Percentiles rank a stretch among this genome's conserved stretches.
Conservation (phyloP, 1,140 invertebrate species). For the Cotesia chilonis region DNA sequence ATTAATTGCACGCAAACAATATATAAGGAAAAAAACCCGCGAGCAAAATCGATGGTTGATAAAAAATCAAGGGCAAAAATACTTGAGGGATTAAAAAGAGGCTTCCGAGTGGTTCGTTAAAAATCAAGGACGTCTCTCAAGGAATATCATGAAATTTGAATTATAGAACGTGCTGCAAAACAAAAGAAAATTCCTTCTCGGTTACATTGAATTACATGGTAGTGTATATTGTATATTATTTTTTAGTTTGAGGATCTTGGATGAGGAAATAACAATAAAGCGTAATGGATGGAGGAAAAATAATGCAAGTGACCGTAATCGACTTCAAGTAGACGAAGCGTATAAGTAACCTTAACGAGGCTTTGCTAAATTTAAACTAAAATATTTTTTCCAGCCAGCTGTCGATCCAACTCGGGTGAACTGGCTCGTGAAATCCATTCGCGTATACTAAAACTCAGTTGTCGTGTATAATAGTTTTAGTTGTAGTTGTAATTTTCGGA, state of each 20-base stretch:
- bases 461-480: no score
- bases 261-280: conserved; percentile 7
- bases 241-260: background rate
- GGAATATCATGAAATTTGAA: conserved; percentile 49
- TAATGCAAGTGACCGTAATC: conserved; percentile 14
- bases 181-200: conserved; percentile 36
- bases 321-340: conserved; percentile 7
- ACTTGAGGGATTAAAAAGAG: conserved; percentile 33
- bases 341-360: conserved; percentile 1
- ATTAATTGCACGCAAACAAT: background rate
- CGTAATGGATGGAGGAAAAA: no score
- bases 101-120: conserved; percentile 46
- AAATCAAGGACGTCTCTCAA: conserved; percentile 40
- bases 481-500: conserved; percentile 20
- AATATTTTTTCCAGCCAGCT: conserved; percentile 47
- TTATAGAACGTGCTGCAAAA: conserved; percentile 40
- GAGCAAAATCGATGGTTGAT: background rate
- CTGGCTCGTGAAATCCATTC: conserved; percentile 53
- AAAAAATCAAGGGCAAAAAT: background rate
- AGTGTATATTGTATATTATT: conserved; percentile 39
- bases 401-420: conserved; percentile 42
- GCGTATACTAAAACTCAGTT: conserved; percentile 23
- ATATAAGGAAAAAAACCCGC: background rate
- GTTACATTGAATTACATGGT: background rate
- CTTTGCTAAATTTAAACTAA: background rate